Evolutionary conservation across 2,113 vertebrate species (phyloP), one percentile per base, ranked within the genome.

Genomic region (Arothron firmamentum): DNA sequence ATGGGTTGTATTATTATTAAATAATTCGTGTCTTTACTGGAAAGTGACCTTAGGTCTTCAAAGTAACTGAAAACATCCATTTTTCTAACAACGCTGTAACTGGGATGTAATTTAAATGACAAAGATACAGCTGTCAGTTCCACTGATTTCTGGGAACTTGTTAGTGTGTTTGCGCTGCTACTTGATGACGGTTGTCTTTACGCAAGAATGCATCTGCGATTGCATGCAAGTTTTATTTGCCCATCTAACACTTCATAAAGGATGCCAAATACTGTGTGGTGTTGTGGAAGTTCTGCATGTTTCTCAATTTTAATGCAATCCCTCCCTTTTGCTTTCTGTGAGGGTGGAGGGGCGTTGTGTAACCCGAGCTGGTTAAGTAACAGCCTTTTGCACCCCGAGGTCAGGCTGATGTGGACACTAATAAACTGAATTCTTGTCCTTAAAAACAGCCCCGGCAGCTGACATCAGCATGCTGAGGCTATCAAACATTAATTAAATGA

Each of bases 381-480:
- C 79, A 76, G 60, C 62, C 67, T 41, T 81, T 79, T 79, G 78
- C 73, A 74, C 79, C 75, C 77, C 56, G 73, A 77, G 83, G 87
- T 88, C 87, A 88, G 54, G 51, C 74, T 70, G 57, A 84, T 57
- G 78, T 78, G 80, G 85, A 79, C 79, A 45, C 78, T 62, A 87
- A 74, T 84, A 86, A 87, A 86, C 70, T 31, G 21, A 60, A 60
- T 80, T 71, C 73, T 70, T 16, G 18, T 31, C 52, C 19, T 45
- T 43, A 47, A 66, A 70, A 61, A 68, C 63, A 50, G 52, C 52
- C 21, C 59, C 3, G 53, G 49, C n/a, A 51, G 65, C 23, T 62
- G 18, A 52, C 18, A 4, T 38, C 7, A 28, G 25, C 25, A 28
- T 28, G 25, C 25, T 5, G 25, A 28, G 25, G 34, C 34, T 38